Base-by-base conservation (phyloP, 1,140 invertebrate genomes). In the Drosophila lacertosa region DNA sequence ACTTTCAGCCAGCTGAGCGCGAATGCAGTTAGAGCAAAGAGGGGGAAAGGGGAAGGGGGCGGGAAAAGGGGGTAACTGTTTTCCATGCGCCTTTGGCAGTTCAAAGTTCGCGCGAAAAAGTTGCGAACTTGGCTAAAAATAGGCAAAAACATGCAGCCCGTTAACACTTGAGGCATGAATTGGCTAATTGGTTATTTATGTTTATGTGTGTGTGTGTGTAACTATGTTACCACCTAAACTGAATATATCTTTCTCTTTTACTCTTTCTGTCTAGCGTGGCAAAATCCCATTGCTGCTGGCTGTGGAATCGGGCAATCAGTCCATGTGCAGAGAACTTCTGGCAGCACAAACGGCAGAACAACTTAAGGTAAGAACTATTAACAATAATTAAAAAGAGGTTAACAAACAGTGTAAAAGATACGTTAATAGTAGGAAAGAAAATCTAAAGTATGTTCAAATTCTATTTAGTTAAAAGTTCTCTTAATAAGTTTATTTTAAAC, bases 241-340 rank as follows among this genome's bases (percentile, higher is more conserved):
- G n/a, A n/a, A 69, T 50, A 50, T 18, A 33, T 54, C 92, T 91
- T 89, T 92, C 91, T 91, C 92, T n/a, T n/a, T n/a, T n/a, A n/a
- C n/a, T 54, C 92, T 91, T 89, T 92, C 91, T 91, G 91, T 84
- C 57, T 83, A 98, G 97, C 95, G 95, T 92, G 98, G 98, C 62
- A 97, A 97, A 92, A 96, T 98, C 79, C 98, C 98, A 69, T 92
- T 99, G 75, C 95, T 99, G 83, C 92, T 98, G 77, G 97, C 98
- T 24, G 95, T 99, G 53, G 97, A 99, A 91, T 95, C 95, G 32
- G 98, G 98, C 10, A 99, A 98, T 92, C 95, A 97, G 89, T 96
- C 96, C 53, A 97, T 98, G 94, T 96, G 96, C 82, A 94, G 96
- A 72, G 98, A 99, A 92, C 93, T 99, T 16, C 93, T 99, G 53